Conservation (phyloP, 2,113 vertebrate species). For the Mus musculus region GRCm39 chr13:80419501-80420000, state of each 20-base stretch:
- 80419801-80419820: background rate
- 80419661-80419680: background rate
- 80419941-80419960: constrained; percentile 11
- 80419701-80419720: background rate
- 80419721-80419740: background rate
- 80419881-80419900: background rate
- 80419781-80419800: background rate
- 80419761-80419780: background rate
- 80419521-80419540: constrained; percentile 21
- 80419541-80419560: constrained; percentile 45
- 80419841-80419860: constrained; percentile 20
- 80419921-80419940: constrained; percentile 1
- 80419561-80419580: constrained; percentile 39
- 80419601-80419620: background rate
- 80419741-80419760: background rate
- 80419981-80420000: background rate
- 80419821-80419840: background rate
- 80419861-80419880: constrained; percentile 13
- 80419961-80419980: constrained; percentile 26
- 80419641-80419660: background rate
- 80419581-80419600: background rate
- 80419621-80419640: background rate
- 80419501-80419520: background rate
- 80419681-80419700: constrained; percentile 1
- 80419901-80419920: background rate